Base-by-base conservation (phyloP, 2,797 vertebrate genomes). In the Coreius guichenoti region DNA sequence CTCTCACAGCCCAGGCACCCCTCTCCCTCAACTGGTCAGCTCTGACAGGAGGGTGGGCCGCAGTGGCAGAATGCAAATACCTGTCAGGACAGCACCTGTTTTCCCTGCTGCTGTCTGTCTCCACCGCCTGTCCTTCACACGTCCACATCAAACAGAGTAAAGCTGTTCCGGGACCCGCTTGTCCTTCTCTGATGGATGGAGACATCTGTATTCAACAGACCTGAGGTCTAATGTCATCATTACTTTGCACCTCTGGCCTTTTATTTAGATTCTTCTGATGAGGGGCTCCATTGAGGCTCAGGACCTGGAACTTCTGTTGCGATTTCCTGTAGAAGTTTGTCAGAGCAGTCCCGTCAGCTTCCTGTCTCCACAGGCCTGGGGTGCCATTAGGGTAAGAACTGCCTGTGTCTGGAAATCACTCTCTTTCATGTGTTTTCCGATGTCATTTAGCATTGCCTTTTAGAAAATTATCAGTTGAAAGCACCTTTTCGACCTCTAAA, bases 261-360 rank as follows among this genome's bases (percentile, higher is more conserved):
- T 88, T 54, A 73, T 87, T 75, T 90, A 97, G 96, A 95, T 97
- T 94, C 94, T 96, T 84, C 92, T 96, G 87, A 95, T 90, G 89
- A 94, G 92, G 86, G 95, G 92, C 68, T 92, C 94, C 87, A 94
- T 94, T 87, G 92, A 96, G 83, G 89, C 91, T 21, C 88, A 93
- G 54, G 95, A 97, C 90, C 67, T 98, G 91, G 93, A 97, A 91
- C 95, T 97, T 90, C 91, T 97, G 54, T 93, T 97, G 86, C 89
- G 58, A 61, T 97, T 96, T 89, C 93, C 95, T 77, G 90, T 95
- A 89, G 95, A 97, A 79, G 87, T 92, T 39, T 91, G 89, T 83
- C 94, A 92, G 86, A 86, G 81, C 85, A 97, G 95, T 90, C 95
- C 95, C 29, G 91, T 97, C 74, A 92, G 95, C 65, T 97, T 98